Conservation (phyloP, 2,888 invertebrate genomes). For the Xiphydria camelus region DNA sequence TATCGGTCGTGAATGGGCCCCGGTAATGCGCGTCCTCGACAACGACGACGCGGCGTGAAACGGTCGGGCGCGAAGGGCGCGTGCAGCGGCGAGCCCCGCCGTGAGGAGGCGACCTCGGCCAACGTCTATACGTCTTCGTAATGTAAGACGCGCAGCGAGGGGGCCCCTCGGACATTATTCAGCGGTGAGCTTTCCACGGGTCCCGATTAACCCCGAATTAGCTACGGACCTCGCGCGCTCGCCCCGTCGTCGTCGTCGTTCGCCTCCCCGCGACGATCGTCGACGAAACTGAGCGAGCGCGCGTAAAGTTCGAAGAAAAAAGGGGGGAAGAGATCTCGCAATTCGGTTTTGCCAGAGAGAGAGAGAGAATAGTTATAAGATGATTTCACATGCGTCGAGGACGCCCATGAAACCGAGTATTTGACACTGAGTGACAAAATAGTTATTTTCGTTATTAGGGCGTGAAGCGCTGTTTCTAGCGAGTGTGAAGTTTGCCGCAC, state of each 20-base stretch:
- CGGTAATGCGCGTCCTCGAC: conserved; percentile 17
- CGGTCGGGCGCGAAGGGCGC: conserved; percentile 19
- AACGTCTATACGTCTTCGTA: conserved; percentile 9
- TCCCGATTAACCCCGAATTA: conserved; percentile 24
- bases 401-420: too few species aligned
- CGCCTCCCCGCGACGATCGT: conserved; percentile 12
- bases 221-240: conserved; percentile 22
- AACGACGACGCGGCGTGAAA: conserved; percentile 7
- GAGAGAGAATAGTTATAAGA: too few species aligned
- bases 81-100: too few species aligned
- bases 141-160: conserved; percentile 16
- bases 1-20: conserved; percentile 31
- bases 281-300: conserved; percentile 1
- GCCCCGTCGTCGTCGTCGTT: conserved; percentile 2
- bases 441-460: too few species aligned
- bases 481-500: too few species aligned
- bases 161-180: conserved; percentile 24
- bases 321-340: too few species aligned
- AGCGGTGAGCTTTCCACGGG: conserved; percentile 22
- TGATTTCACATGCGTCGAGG: too few species aligned
- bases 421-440: too few species aligned
- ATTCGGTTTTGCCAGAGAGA: too few species aligned
- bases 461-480: too few species aligned
- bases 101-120: conserved; percentile 8
- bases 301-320: conserved; percentile 7